phyloP scores from a whole-genome alignment of 2,888 invertebrate species.

The Agrotis ipsilon region DNA sequence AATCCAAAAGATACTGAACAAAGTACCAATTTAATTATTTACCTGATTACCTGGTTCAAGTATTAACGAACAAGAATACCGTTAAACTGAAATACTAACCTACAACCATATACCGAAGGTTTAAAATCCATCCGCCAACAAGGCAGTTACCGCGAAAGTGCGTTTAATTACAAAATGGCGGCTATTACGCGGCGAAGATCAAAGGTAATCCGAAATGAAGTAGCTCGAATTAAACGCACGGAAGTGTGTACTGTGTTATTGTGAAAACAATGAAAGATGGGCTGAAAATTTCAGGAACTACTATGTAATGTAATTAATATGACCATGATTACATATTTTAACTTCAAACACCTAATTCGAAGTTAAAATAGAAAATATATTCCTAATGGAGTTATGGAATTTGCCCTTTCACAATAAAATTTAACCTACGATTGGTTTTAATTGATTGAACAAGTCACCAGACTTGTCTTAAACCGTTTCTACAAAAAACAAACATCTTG shows the following conservation, averaged over 20 bases:
- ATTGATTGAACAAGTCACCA: no score
- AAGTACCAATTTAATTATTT: slow-evolving; percentile 26
- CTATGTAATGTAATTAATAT: neutral
- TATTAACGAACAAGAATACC: neutral
- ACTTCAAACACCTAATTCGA: no score
- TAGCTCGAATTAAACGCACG: slow-evolving; percentile 39
- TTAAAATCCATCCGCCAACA: slow-evolving; percentile 40
- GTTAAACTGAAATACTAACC: slow-evolving; percentile 2
- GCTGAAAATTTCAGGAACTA: slow-evolving; percentile 10
- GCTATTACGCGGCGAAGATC: slow-evolving; percentile 59
- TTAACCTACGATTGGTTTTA: no score
- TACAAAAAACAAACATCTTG: neutral
- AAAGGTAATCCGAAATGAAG: slow-evolving; percentile 66
- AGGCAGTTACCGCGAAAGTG: slow-evolving; percentile 42
- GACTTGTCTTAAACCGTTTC: no score
- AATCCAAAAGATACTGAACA: neutral
- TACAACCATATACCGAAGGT: slow-evolving; percentile 16
- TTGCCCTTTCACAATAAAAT: no score
- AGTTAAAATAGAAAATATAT: no score
- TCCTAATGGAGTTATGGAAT: no score
- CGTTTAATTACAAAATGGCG: slow-evolving; percentile 68
- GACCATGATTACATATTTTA: no score
- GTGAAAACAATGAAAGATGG: slow-evolving; percentile 34
- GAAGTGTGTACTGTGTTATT: slow-evolving; percentile 35
- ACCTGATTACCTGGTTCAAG: slow-evolving; percentile 19